Evolutionary conservation across 2,888 invertebrate genomes (phyloP), one percentile per base, ranked within the genome.

Genomic region (Pycnomerus fuliginosus): DNA sequence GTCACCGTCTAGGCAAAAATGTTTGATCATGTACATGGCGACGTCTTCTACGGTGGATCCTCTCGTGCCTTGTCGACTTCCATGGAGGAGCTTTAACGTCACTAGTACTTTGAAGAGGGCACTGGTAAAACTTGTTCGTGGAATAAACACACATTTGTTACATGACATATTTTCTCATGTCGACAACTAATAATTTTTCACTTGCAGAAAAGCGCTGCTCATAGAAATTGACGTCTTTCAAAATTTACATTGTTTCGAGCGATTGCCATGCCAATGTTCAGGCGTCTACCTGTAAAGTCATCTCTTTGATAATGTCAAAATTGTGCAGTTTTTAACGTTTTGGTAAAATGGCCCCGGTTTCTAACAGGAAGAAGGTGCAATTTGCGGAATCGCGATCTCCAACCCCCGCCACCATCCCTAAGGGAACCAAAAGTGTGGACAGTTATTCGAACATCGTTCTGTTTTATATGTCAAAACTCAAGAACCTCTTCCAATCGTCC

Each of bases 401-500:
- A 12, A 22, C 27, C 8, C 16, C 32, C 3, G 13, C 17, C 4
- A 32, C 24, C 24, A 39, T n/a, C n/a, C n/a, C n/a, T n/a, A n/a
- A 39, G 16, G 7, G 10, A 10, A 14, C 16, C 3, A 20, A 35
- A 13, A 29, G 8, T 16, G 29, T 27, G 3, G 53, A 54, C 27
- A 55, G 44, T 29, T 58, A 58, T 30, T 58, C 60, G 29, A 58
- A 55, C 40, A 38, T 60, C n/a, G 52, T 61, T 14, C 37, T 63
- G 2, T 51, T 56, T 34, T 60, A 61, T 35, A 34, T 63, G 24
- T 54, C 51, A 32, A 58, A 60, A 48, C 39, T 62, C 25, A 62
- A 56, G 34, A 46, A 47, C 31, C 14, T 60, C 13, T 61, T 62
- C 30, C 15, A 30, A 12, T 34, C 39, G 11, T 15, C 30, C 5